These are phyloP conservation scores for Zoanthus sansibaricus DNA, from an alignment of 92 coral and sea anemone genomes.

Conservation along the genomic window DNA sequence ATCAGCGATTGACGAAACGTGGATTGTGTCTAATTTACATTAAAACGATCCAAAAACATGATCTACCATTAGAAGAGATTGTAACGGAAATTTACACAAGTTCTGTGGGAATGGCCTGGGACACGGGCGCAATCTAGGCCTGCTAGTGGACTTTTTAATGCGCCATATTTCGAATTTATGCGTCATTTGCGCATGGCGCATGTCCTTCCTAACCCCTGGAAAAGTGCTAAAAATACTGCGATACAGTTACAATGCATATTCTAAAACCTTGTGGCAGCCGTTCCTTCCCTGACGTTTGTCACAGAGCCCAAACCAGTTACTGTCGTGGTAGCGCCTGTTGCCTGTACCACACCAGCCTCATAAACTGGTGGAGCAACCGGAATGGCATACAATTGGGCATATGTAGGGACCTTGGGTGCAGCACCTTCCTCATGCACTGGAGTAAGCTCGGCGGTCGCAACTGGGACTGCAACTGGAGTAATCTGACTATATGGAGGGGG, in stretches of 20 bases:
- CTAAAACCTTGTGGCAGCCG: background rate
- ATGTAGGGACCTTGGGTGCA: slow-evolving; percentile 41
- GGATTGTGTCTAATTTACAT: too few relatives aligned
- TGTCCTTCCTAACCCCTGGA: too few relatives aligned
- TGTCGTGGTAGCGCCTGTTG: slow-evolving; percentile 41
- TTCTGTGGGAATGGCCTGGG: too few relatives aligned
- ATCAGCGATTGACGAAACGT: too few relatives aligned
- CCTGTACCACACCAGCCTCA: slow-evolving; percentile 33
- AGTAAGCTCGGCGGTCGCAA: slow-evolving; percentile 51
- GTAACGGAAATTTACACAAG: too few relatives aligned
- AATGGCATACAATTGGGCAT: slow-evolving; percentile 65
- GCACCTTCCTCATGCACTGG: slow-evolving; percentile 43
- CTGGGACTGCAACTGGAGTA: slow-evolving; percentile 35
- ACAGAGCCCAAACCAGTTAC: slow-evolving; percentile 84
- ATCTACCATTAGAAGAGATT: too few relatives aligned
- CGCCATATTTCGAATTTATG: too few relatives aligned
- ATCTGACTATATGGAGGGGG: slow-evolving; percentile 87
- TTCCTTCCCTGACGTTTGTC: slow-evolving; percentile 73
- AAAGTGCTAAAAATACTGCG: too few relatives aligned
- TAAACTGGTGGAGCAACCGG: slow-evolving; percentile 76
- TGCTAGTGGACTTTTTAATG: too few relatives aligned
- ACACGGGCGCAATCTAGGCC: too few relatives aligned
- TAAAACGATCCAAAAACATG: too few relatives aligned
- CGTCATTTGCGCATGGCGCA: too few relatives aligned
- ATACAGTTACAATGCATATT: background rate